Evolutionary conservation across 2,888 invertebrate genomes (phyloP).

Genomic region (Cryptus armator): DNA sequence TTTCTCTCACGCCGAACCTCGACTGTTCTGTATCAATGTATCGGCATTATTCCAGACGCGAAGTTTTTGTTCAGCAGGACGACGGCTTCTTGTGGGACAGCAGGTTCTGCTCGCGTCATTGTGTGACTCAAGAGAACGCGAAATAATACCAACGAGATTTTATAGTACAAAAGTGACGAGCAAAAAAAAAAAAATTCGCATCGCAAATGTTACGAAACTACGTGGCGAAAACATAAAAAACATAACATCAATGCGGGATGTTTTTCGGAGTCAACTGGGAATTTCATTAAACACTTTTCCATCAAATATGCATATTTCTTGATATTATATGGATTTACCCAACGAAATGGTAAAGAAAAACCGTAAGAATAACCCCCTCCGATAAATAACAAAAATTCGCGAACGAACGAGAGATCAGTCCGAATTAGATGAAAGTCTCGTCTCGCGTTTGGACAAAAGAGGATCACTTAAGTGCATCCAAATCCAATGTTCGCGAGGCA

Average conservation of each 20-base stretch:
- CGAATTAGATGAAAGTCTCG: conserved; percentile 46
- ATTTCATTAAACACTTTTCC: too few species aligned
- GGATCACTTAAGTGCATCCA: conserved; percentile 64
- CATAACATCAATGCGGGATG: too few species aligned
- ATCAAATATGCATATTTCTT: too few species aligned
- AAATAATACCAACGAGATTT: not conserved
- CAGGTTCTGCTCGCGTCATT: not conserved
- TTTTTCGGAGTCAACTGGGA: too few species aligned
- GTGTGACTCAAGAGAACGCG: not conserved
- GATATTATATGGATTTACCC: not conserved
- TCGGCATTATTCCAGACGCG: conserved; percentile 6
- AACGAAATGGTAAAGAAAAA: not conserved
- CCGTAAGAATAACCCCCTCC: not conserved
- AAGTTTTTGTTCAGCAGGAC: conserved; percentile 11
- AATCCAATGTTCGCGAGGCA: conserved; percentile 50
- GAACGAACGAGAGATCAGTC: conserved; percentile 27
- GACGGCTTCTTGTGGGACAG: not conserved
- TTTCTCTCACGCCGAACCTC: conserved; percentile 40
- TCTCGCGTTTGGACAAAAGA: conserved; percentile 50
- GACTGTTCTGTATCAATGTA: conserved; percentile 13
- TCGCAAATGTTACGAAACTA: too few species aligned
- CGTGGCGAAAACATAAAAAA: too few species aligned
- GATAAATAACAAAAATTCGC: conserved; percentile 30
- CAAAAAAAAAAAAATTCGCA: too few species aligned
- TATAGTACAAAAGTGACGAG: too few species aligned